Evolutionary conservation across 2,113 vertebrate species (phyloP).

Genomic region (sheep (Ovis aries)): DNA sequence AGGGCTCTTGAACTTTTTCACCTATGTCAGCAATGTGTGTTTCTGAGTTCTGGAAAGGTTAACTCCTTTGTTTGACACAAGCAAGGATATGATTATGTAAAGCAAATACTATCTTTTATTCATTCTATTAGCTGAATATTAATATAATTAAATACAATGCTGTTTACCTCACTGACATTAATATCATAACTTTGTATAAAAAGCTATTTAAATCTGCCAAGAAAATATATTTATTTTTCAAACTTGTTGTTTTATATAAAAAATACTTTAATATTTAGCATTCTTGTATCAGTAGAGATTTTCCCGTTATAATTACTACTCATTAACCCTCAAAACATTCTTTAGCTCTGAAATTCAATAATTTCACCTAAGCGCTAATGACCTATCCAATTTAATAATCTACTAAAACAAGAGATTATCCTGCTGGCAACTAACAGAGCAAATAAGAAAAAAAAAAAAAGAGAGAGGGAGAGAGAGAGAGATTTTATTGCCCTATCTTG

Average conservation of each 20-base stretch:
- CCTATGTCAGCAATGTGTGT: neutral
- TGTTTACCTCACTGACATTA: neutral
- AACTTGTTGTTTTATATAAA: neutral
- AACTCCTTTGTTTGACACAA: neutral
- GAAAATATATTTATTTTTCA: neutral
- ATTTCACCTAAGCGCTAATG: neutral
- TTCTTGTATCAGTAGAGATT: neutral
- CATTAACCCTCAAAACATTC: neutral
- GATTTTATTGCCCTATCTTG: neutral
- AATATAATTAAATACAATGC: slow-evolving; percentile 4
- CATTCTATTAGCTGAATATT: slow-evolving; percentile 10
- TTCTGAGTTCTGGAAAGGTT: neutral
- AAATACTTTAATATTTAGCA: slow-evolving; percentile 30
- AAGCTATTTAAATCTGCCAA: slow-evolving; percentile 6
- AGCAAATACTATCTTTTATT: slow-evolving; percentile 10
- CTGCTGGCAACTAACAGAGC: neutral
- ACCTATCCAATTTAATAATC: neutral
- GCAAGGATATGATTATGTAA: neutral
- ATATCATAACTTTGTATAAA: slow-evolving; percentile 32
- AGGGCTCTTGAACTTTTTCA: neutral
- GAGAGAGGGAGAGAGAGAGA: neutral
- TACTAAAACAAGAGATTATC: neutral
- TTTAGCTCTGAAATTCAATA: neutral
- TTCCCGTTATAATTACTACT: neutral
- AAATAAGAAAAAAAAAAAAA: neutral